These are phyloP conservation scores for Lycaena phlaeas DNA, from an alignment of 2,888 invertebrate species.

Conservation along the genomic window DNA sequence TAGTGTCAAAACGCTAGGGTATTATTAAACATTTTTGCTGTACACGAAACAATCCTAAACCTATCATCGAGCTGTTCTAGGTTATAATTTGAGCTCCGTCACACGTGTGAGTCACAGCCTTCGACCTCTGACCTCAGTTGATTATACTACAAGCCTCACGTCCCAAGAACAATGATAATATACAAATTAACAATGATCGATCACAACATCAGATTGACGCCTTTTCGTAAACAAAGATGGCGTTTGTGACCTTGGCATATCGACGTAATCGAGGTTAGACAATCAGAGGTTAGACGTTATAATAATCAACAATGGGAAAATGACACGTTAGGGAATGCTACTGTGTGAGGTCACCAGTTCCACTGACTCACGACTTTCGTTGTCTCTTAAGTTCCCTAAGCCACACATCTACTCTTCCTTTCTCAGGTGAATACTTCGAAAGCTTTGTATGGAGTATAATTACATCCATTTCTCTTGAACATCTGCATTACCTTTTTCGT, in stretches of 20 bases:
- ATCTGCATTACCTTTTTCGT: too few relatives aligned
- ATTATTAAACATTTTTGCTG: slow-evolving; percentile 3
- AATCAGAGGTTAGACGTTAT: too few relatives aligned
- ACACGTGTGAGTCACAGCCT: slow-evolving; percentile 17
- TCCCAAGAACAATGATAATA: background rate
- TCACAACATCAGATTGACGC: slow-evolving; percentile 17
- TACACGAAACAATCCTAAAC: background rate
- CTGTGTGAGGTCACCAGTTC: too few relatives aligned
- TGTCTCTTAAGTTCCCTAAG: too few relatives aligned
- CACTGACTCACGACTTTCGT: too few relatives aligned
- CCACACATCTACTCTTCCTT: too few relatives aligned
- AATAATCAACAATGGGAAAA: too few relatives aligned
- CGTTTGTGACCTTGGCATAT: slow-evolving; percentile 59
- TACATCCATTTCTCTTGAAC: too few relatives aligned
- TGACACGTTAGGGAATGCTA: too few relatives aligned
- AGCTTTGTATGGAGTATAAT: too few relatives aligned
- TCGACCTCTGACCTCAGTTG: slow-evolving; percentile 23
- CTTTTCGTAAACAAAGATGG: slow-evolving; percentile 41
- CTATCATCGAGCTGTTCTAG: background rate
- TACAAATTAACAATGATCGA: slow-evolving; percentile 18
- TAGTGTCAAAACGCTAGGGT: too few relatives aligned
- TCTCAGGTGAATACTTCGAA: too few relatives aligned
- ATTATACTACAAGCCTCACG: slow-evolving; percentile 5
- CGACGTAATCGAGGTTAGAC: slow-evolving; percentile 35
- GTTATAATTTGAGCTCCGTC: slow-evolving; percentile 4